These are phyloP conservation scores for Agrochola macilenta DNA, from an alignment of 2,888 invertebrate species.

Conservation along the genomic window DNA sequence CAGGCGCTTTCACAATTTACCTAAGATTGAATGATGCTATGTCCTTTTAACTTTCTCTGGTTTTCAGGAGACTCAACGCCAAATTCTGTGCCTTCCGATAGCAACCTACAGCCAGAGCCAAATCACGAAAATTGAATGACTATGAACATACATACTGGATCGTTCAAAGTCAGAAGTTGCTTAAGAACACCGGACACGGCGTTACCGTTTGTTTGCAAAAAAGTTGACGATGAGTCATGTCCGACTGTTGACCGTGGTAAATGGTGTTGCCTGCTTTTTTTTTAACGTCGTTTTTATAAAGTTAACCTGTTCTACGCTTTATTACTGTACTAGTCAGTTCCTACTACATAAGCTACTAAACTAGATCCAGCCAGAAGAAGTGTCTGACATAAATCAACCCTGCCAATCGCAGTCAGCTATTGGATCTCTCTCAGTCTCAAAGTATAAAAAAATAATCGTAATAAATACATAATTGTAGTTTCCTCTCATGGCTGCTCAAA, in stretches of 20 bases:
- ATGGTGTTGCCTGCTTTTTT: neutral
- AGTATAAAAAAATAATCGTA: too few relatives aligned
- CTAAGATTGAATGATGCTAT: too few relatives aligned
- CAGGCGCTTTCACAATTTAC: too few relatives aligned
- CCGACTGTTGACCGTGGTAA: conserved; percentile 69
- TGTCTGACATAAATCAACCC: neutral
- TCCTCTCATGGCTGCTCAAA: too few relatives aligned
- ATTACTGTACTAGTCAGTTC: neutral
- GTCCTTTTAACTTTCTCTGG: neutral
- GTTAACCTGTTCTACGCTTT: neutral
- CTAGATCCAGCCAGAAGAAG: neutral
- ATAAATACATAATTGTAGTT: too few relatives aligned
- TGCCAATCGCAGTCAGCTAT: too few relatives aligned
- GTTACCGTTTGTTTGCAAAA: conserved; percentile 66
- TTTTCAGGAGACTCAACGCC: too few relatives aligned
- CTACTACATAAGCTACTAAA: neutral
- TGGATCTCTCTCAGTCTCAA: too few relatives aligned
- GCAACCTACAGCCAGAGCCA: neutral
- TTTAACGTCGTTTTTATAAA: too few relatives aligned
- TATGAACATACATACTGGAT: conserved; percentile 60
- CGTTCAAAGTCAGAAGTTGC: conserved; percentile 43
- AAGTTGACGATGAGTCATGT: conserved; percentile 61
- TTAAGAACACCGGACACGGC: neutral
- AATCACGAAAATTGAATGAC: conserved; percentile 47
- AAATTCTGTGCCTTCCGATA: neutral